Evolutionary conservation across 2,888 invertebrate genomes (phyloP).

Genomic region (Amiota communis): DNA sequence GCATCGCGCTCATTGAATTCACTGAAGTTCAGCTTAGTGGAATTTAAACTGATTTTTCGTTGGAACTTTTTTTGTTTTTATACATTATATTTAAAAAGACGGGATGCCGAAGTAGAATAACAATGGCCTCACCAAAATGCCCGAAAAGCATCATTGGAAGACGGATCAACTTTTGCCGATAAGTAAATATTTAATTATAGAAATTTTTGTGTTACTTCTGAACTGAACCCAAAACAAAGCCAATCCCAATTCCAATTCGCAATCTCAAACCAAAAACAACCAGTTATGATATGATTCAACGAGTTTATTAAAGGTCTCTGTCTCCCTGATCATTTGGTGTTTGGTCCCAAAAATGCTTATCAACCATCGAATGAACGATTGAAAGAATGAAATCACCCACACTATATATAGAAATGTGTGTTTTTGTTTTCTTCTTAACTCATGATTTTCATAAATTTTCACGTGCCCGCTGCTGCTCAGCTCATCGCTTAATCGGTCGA

Average conservation of each 20-base stretch:
- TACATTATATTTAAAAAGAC: background rate
- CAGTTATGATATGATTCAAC: constrained; percentile 17
- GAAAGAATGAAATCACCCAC: too few species aligned
- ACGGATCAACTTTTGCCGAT: constrained; percentile 38
- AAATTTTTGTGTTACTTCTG: constrained; percentile 16
- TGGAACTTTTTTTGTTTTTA: constrained; percentile 10
- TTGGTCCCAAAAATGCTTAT: constrained; percentile 21
- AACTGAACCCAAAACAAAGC: background rate
- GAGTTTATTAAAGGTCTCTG: constrained; percentile 13
- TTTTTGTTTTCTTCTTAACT: constrained; percentile 38
- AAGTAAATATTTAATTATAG: constrained; percentile 41
- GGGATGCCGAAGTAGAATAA: constrained; percentile 5
- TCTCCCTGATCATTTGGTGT: constrained; percentile 39
- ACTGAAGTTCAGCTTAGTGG: background rate
- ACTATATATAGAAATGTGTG: too few species aligned
- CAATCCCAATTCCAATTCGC: constrained; percentile 20
- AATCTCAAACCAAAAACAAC: background rate
- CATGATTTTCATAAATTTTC: constrained; percentile 69
- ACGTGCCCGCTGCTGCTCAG: constrained; percentile 59
- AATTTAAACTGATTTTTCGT: constrained; percentile 26
- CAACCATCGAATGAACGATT: too few species aligned
- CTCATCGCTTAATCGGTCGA: constrained; percentile 43
- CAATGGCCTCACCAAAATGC: constrained; percentile 5
- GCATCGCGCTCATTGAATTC: constrained; percentile 6
- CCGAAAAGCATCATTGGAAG: too few species aligned